Conservation (phyloP, 2,113 vertebrate genomes). For the Ivindomyrus marchei region DNA sequence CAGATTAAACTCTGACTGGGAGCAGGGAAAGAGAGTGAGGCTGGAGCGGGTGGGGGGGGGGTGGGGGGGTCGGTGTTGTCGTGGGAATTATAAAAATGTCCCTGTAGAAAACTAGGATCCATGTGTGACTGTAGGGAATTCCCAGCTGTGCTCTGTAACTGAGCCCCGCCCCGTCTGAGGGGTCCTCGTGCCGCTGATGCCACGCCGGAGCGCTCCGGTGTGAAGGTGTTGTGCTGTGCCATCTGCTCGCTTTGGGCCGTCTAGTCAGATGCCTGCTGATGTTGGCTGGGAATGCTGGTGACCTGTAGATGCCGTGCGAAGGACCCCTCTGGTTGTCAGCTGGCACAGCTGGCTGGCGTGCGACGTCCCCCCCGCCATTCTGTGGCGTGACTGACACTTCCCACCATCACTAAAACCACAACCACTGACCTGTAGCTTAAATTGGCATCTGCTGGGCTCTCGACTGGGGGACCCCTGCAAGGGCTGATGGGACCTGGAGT, state of each 20-base stretch:
- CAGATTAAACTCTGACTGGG: not conserved
- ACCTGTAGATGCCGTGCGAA: not conserved
- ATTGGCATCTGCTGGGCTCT: not conserved
- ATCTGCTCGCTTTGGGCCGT: not conserved
- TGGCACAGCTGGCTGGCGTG: not conserved
- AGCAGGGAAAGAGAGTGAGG: not conserved
- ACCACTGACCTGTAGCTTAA: not conserved
- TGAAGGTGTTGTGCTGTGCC: not conserved
- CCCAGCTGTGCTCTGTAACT: conserved; percentile 34
- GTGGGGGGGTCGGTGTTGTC: not conserved
- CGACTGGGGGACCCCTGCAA: not conserved
- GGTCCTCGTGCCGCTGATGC: not conserved
- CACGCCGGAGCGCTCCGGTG: not conserved
- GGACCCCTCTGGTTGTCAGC: not conserved
- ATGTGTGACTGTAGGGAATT: conserved; percentile 10
- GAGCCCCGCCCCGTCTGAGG: not conserved
- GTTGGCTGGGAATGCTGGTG: not conserved
- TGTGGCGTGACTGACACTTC: not conserved
- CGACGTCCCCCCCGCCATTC: not conserved
- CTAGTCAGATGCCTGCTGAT: not conserved
- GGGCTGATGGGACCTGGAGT: not conserved
- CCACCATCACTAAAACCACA: not conserved
- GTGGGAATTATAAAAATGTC: conserved; percentile 9
- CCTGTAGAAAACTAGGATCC: conserved; percentile 18
- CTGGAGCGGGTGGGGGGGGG: conserved; percentile 18